Conservation (phyloP, 2,113 vertebrate genomes). For the Actinemys pallida region DNA sequence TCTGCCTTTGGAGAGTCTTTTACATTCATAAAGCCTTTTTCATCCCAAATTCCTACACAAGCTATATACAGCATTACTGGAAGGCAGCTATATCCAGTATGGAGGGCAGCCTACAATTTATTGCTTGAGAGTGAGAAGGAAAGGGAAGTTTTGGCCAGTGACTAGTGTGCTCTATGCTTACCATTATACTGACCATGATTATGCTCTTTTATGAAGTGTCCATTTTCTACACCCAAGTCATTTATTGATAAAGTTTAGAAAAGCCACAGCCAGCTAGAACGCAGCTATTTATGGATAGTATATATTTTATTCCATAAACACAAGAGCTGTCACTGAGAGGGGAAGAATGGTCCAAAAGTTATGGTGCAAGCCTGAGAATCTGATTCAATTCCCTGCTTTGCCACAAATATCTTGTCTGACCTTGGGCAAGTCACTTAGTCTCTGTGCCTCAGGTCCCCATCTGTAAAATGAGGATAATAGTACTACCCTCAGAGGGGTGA, state of each 20-base stretch:
- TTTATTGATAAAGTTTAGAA: background rate
- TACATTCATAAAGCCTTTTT: background rate
- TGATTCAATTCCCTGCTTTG: background rate
- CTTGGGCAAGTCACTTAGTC: background rate
- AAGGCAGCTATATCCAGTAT: background rate
- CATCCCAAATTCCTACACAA: background rate
- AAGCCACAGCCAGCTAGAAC: fast-evolving
- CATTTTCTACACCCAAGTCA: background rate
- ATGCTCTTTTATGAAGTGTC: background rate
- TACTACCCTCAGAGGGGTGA: background rate
- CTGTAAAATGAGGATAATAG: background rate
- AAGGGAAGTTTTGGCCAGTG: background rate
- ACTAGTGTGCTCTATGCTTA: background rate
- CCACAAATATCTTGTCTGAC: background rate
- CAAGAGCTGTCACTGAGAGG: fast-evolving
- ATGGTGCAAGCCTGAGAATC: background rate
- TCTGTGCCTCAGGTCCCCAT: background rate
- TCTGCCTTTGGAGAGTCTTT: background rate
- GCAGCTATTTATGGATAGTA: background rate
- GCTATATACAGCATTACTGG: background rate
- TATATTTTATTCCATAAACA: background rate
- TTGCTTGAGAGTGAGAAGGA: background rate
- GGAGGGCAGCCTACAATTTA: background rate
- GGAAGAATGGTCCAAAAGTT: background rate
- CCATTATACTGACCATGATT: background rate